These are phyloP conservation scores for Clarias magur DNA, from an alignment of 2,113 vertebrate genomes.

Conservation along the genomic window DNA sequence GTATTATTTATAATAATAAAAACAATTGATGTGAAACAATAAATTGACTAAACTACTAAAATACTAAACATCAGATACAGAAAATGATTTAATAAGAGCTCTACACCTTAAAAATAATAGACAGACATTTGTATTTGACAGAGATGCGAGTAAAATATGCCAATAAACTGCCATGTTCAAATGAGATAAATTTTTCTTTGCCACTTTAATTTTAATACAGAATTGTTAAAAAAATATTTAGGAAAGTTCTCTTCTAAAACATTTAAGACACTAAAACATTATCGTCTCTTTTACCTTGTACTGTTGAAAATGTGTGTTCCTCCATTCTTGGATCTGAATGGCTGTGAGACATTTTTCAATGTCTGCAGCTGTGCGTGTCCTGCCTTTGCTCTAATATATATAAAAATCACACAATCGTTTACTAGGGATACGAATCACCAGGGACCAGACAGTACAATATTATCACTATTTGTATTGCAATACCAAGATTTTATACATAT, in stretches of 20 bases:
- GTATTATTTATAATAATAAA: not conserved
- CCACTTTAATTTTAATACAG: not conserved
- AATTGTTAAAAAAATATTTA: too few species aligned
- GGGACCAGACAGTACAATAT: too few species aligned
- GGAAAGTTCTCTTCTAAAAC: not conserved
- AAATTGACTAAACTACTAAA: not conserved
- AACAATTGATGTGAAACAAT: not conserved
- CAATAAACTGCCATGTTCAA: not conserved
- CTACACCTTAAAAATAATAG: not conserved
- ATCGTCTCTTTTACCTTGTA: constrained; percentile 76
- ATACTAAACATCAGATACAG: not conserved
- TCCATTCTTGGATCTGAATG: constrained; percentile 72
- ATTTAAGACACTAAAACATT: not conserved
- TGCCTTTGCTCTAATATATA: constrained; percentile 78
- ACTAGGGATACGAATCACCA: not conserved
- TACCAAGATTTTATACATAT: too few species aligned
- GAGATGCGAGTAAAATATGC: not conserved
- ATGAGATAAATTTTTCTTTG: not conserved
- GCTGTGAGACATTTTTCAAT: constrained; percentile 79
- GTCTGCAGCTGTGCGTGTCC: constrained; percentile 73
- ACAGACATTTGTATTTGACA: not conserved
- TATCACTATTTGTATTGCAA: too few species aligned
- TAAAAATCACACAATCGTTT: not conserved
- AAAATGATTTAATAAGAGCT: not conserved
- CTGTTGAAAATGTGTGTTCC: constrained; percentile 71